A percentile compares a stretch with the other conserved stretches of the same genome.
Evolutionary conservation across 2,113 vertebrate species (phyloP).

Genomic region (Heterocephalus glaber): DNA sequence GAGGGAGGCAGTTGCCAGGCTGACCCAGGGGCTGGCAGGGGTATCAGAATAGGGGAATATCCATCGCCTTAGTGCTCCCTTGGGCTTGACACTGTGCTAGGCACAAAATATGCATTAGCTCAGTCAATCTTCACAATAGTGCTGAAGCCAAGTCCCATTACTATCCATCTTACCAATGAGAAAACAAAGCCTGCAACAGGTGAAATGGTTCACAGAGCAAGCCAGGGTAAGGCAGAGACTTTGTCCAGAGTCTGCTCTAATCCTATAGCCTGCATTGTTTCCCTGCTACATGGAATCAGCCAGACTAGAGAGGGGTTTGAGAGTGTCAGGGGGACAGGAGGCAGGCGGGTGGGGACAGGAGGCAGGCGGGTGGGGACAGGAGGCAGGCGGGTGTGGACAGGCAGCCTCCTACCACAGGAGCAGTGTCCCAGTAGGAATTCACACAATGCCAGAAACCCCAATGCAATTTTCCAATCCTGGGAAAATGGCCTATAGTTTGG

Average conservation of each 20-base stretch:
- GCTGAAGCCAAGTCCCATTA: background rate
- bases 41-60: background rate
- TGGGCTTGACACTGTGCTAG: background rate
- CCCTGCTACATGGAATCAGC: background rate
- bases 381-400: conserved; percentile 43
- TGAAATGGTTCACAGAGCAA: background rate
- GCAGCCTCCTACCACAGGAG: conserved; percentile 76
- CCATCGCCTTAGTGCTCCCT: background rate
- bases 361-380: background rate
- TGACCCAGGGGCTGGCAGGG: background rate
- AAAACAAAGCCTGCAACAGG: background rate
- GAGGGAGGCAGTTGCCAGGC: background rate
- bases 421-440: conserved; percentile 73
- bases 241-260: background rate
- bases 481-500: conserved; percentile 63
- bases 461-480: conserved; percentile 64
- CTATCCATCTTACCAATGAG: background rate
- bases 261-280: conserved; percentile 7
- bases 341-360: background rate
- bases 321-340: background rate
- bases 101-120: rapidly evolving
- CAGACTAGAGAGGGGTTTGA: background rate
- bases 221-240: background rate
- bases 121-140: background rate
- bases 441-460: conserved; percentile 76